Conservation (phyloP, 2,113 vertebrate species). For the Cathartes aura region DNA sequence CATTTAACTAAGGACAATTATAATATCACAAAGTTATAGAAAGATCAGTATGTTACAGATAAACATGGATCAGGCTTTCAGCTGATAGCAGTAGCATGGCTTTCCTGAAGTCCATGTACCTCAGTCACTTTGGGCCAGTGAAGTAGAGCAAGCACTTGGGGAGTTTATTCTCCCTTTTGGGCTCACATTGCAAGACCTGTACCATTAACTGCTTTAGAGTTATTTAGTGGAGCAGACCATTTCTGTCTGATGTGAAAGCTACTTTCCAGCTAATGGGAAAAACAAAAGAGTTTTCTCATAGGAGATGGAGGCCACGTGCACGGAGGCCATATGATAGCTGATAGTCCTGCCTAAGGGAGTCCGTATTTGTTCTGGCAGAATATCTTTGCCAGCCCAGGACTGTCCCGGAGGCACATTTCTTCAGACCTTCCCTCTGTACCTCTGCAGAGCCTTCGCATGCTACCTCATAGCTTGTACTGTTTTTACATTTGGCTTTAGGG, state of each 20-base stretch:
- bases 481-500: neutral
- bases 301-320: neutral
- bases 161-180: neutral
- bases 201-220: neutral
- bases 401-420: neutral
- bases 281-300: neutral
- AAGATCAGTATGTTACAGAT: neutral
- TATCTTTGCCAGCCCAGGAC: neutral
- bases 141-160: neutral
- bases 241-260: neutral
- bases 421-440: neutral
- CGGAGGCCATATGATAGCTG: fast-evolving
- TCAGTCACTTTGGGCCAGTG: neutral
- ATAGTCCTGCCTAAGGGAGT: neutral
- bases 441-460: neutral
- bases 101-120: neutral
- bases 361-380: neutral
- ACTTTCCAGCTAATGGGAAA: neutral
- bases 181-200: neutral
- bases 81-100: neutral
- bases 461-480: neutral
- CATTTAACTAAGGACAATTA: neutral
- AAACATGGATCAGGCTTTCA: neutral
- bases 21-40: neutral
- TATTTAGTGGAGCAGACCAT: neutral